Percentiles rank a stretch among this genome's conserved stretches.
Conservation (phyloP, 2,113 vertebrate species). For the Thunnus maccoyii region DNA sequence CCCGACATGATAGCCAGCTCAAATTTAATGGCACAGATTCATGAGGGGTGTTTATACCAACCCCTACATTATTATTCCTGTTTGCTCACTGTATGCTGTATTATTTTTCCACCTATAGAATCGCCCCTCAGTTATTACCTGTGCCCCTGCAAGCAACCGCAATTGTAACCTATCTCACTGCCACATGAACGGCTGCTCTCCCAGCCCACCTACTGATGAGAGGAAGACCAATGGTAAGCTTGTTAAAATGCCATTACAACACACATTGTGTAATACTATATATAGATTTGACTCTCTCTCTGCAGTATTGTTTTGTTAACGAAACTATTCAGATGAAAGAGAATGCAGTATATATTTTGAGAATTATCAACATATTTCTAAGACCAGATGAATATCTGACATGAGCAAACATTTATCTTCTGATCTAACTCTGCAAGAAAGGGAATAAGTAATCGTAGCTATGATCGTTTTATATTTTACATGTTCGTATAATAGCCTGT, state of each 20-base stretch:
- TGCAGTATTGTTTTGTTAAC: not conserved
- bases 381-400: no score
- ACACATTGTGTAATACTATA: not conserved
- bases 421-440: no score
- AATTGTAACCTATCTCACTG: slow-evolving; percentile 96
- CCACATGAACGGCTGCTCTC: slow-evolving; percentile 89
- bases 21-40: no score
- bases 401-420: no score
- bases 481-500: not conserved
- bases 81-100: slow-evolving; percentile 1
- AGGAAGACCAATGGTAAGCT: slow-evolving; percentile 78
- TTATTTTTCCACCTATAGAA: slow-evolving; percentile 83
- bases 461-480: not conserved
- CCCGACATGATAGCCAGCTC: no score
- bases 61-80: no score
- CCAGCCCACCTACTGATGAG: slow-evolving; percentile 80
- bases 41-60: not conserved
- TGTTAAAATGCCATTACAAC: not conserved
- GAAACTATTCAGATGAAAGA: not conserved
- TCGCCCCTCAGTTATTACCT: slow-evolving; percentile 97
- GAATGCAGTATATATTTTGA: no score
- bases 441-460: not conserved
- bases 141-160: slow-evolving; percentile 92
- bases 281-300: not conserved
- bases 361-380: no score